A percentile compares a stretch with the other conserved stretches of the same genome.
phyloP scores from a whole-genome alignment of 2,113 vertebrate genomes.

The Poicephalus gulielmi region DNA sequence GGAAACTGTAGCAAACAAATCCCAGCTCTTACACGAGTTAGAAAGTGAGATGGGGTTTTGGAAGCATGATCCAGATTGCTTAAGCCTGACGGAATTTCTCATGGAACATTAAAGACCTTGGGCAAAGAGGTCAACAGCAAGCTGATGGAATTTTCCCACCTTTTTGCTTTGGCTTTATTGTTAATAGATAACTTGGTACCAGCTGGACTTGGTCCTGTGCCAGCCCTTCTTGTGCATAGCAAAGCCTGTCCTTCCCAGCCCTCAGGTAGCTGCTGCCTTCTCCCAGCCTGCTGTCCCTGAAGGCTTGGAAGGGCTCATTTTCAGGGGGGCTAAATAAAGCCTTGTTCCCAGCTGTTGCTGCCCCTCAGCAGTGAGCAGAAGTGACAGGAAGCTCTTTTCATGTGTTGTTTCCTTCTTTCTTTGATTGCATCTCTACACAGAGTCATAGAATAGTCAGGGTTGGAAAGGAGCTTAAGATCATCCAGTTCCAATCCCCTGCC shows the following conservation, averaged over 20 bases:
- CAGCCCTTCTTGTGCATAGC: neutral
- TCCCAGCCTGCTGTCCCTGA: neutral
- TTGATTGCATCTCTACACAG: neutral
- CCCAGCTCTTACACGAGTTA: neutral
- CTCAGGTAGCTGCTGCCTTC: neutral
- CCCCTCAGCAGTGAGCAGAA: neutral
- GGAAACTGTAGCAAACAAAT: neutral
- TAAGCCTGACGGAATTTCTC: neutral
- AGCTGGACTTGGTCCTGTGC: neutral
- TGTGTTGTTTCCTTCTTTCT: neutral
- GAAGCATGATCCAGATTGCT: neutral
- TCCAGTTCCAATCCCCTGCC: neutral
- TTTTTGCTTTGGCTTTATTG: neutral
- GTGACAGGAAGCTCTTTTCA: neutral
- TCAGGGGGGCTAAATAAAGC: neutral
- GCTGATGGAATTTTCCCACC: neutral
- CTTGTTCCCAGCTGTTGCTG: neutral
- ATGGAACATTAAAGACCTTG: neutral
- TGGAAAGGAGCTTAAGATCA: neutral
- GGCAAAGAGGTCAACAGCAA: neutral
- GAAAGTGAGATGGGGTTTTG: neutral
- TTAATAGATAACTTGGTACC: neutral
- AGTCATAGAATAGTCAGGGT: neutral
- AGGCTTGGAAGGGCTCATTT: neutral
- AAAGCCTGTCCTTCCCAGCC: neutral